Evolutionary conservation across 2,888 invertebrate species (phyloP).

Genomic region (Cyclophora punctaria): DNA sequence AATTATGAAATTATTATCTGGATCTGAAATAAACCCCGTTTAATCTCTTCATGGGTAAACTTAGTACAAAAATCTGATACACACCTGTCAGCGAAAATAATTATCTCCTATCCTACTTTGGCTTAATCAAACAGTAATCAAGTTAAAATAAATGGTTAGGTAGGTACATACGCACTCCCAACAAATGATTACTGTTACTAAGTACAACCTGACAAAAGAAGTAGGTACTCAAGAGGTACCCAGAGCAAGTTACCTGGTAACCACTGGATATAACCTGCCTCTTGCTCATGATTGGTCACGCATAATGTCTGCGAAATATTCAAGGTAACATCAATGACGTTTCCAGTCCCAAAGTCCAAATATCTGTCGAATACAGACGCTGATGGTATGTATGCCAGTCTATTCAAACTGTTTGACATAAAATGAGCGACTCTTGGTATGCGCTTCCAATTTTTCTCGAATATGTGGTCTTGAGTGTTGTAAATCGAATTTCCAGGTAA

Average conservation of each 20-base stretch:
- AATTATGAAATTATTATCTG: constrained; percentile 54
- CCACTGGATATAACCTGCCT: constrained; percentile 61
- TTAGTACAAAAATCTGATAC: too few relatives aligned
- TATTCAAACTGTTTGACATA: constrained; percentile 62
- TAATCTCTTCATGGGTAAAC: not conserved
- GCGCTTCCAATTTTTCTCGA: constrained; percentile 43
- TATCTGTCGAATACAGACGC: constrained; percentile 60
- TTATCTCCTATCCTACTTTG: too few relatives aligned
- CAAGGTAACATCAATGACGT: constrained; percentile 42
- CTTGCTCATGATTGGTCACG: constrained; percentile 59
- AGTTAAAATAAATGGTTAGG: not conserved
- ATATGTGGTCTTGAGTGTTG: constrained; percentile 45
- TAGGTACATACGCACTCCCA: too few relatives aligned
- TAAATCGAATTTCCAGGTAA: constrained; percentile 46
- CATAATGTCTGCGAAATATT: constrained; percentile 64
- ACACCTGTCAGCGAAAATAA: too few relatives aligned
- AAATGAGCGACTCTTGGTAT: constrained; percentile 45
- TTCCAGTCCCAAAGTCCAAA: constrained; percentile 60
- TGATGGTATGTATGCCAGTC: constrained; percentile 47
- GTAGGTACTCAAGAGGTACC: too few relatives aligned
- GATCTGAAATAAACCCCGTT: constrained; percentile 41
- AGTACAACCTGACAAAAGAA: too few relatives aligned
- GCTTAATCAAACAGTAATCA: too few relatives aligned
- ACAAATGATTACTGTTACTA: too few relatives aligned
- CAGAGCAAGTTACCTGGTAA: constrained; percentile 40